A percentile compares a stretch with the other conserved stretches of the same genome.
Evolutionary conservation across 64 coral and sea anemone genomes (phyloP).

Genomic region (Montipora efflorescens): DNA sequence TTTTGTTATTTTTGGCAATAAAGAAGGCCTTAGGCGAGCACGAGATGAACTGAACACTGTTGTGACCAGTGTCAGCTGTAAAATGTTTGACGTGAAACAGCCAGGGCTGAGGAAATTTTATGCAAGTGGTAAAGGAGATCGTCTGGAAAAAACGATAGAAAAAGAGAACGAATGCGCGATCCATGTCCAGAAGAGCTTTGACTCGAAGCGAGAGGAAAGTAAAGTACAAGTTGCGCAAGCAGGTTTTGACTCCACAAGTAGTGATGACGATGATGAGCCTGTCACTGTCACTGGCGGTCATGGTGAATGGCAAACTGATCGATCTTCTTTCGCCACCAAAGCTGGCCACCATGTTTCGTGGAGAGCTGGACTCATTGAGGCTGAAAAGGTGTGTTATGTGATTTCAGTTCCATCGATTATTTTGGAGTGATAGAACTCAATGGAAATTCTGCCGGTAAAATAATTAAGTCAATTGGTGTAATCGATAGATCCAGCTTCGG

Average conservation of each 20-base stretch:
- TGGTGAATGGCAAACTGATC: neutral
- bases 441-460: neutral
- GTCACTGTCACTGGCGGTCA: neutral
- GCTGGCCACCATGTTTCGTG: constrained; percentile 11
- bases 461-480: no score
- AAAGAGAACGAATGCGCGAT: constrained; percentile 48
- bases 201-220: no score
- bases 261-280: neutral
- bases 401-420: neutral
- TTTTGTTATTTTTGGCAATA: constrained; percentile 62
- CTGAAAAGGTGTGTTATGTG: neutral
- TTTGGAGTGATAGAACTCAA: neutral
- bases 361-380: constrained; percentile 19
- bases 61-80: neutral
- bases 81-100: constrained; percentile 31
- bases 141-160: constrained; percentile 33
- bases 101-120: constrained; percentile 50
- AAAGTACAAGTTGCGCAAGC: neutral
- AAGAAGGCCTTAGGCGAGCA: constrained; percentile 31
- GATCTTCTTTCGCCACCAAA: neutral
- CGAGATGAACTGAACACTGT: neutral
- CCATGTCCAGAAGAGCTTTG: constrained; percentile 11
- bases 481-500: no score
- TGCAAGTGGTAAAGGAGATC: constrained; percentile 25
- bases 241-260: neutral